Base-by-base conservation (phyloP, 2,113 vertebrate species). In the Sebastes fasciatus region DNA sequence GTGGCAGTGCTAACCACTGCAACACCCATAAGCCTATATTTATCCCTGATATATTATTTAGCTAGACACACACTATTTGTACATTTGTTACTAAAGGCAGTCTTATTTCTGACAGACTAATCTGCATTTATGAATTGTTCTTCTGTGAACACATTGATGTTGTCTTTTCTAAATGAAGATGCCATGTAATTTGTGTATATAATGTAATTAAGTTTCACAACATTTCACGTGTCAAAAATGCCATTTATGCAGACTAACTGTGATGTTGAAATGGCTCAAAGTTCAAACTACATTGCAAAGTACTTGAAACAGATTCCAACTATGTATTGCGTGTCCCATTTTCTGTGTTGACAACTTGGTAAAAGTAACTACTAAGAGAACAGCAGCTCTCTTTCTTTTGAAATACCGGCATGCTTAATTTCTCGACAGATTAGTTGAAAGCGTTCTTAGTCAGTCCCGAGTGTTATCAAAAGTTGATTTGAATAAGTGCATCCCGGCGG, bases 391-490 rank as follows among this genome's bases (percentile, higher is more conserved):
- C 2, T 55, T 76, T 51, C 26, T n/a, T 26, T 4, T 2, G 1
- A 49, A 10, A 26, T 3, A 26, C 49, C 54, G 16, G 4, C 45
- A 40, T 51, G 43, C 65, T 71, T 76, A 0, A 40, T 70, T 63
- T 55, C 4, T 12, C 17, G 13, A 23, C 23, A 57, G 21, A 16
- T 72, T 64, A 61, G 49, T 65, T 81, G 68, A 82, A 49, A 72
- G 14, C 3, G 1, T 67, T 74, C 40, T 26, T 60, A 6, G 55
- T 76, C 17, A 43, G 54, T 45, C 45, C 57, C 0, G 10, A 73
- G 63, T 80, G 74, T 74, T 57, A 84, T 85, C 62, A 73, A 40
- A 62, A 16, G 64, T 82, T 74, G 55, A 85, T 85, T 89, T 83
- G 67, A 90, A 80, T 86, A 58, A 78, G 57, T 79, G 16, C 65